Percentiles rank a stretch among this genome's conserved stretches.
Evolutionary conservation across 2,797 vertebrate genomes (phyloP).

Genomic region (Varecia variegata): DNA sequence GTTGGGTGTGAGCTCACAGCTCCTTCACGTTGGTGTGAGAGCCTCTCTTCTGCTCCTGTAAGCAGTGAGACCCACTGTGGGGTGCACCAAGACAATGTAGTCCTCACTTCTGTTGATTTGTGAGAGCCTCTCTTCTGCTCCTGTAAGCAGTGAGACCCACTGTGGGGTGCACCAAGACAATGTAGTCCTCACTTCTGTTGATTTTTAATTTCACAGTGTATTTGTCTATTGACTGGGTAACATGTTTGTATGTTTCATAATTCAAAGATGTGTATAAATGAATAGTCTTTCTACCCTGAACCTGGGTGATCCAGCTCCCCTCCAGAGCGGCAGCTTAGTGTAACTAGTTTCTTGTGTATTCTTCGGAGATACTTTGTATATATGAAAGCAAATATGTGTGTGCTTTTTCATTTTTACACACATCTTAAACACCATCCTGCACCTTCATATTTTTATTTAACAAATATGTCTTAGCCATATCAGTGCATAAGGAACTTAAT

Average conservation of each 20-base stretch:
- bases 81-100: not conserved
- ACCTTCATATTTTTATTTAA: not conserved
- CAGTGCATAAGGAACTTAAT: not conserved
- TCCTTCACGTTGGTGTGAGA: not conserved
- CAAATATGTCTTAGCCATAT: not conserved
- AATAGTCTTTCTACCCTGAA: not conserved
- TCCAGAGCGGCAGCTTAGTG: not conserved
- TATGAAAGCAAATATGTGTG: not conserved
- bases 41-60: too few species aligned
- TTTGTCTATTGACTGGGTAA: not conserved
- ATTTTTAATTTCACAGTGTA: not conserved
- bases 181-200: rapidly evolving
- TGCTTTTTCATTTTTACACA: not conserved
- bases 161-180: not conserved
- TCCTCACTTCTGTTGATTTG: too few species aligned
- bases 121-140: too few species aligned
- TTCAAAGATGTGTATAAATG: not conserved
- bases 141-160: not conserved
- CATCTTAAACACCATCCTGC: not conserved
- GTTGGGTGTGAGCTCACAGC: not conserved
- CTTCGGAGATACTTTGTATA: not conserved
- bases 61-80: not conserved
- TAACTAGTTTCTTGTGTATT: not conserved
- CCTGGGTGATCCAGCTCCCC: not conserved
- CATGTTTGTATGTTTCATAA: not conserved